These are phyloP conservation scores for Rugalucina vietnamica DNA, from an alignment of 2,888 invertebrate genomes.

Conservation along the genomic window DNA sequence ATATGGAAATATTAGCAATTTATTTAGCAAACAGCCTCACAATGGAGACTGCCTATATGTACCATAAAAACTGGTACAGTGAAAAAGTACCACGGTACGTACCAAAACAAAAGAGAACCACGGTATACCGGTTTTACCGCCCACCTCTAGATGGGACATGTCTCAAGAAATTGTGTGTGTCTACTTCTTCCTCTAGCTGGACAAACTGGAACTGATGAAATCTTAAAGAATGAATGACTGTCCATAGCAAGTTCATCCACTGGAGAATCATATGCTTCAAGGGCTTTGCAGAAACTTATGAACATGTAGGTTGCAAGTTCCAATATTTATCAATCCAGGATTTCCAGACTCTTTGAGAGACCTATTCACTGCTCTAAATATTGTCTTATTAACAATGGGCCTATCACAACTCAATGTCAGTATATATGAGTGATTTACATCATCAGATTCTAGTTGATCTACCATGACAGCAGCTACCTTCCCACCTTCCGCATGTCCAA, in stretches of 20 bases:
- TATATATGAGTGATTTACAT: slow-evolving; percentile 28
- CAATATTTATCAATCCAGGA: neutral
- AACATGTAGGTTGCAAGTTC: neutral
- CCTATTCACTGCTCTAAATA: slow-evolving; percentile 19
- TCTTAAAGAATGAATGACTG: neutral
- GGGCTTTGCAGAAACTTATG: neutral
- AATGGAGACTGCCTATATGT: too few relatives aligned
- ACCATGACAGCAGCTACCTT: slow-evolving; percentile 40
- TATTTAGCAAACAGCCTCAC: too few relatives aligned
- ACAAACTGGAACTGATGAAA: neutral
- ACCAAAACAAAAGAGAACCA: too few relatives aligned
- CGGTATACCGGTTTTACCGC: too few relatives aligned
- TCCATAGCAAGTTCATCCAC: neutral
- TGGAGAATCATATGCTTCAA: neutral
- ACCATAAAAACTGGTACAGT: too few relatives aligned
- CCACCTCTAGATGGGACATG: neutral
- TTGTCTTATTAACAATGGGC: slow-evolving; percentile 63
- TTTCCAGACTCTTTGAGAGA: neutral
- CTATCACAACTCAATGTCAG: slow-evolving; percentile 57
- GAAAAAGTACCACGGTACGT: too few relatives aligned
- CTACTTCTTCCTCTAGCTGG: neutral
- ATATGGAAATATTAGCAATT: too few relatives aligned
- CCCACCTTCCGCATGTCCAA: slow-evolving; percentile 59
- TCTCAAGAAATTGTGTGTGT: neutral
- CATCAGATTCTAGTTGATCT: slow-evolving; percentile 37